These are phyloP conservation scores for Gallinago nigripennis DNA, from an alignment of 2,797 vertebrate genomes.

Conservation along the genomic window DNA sequence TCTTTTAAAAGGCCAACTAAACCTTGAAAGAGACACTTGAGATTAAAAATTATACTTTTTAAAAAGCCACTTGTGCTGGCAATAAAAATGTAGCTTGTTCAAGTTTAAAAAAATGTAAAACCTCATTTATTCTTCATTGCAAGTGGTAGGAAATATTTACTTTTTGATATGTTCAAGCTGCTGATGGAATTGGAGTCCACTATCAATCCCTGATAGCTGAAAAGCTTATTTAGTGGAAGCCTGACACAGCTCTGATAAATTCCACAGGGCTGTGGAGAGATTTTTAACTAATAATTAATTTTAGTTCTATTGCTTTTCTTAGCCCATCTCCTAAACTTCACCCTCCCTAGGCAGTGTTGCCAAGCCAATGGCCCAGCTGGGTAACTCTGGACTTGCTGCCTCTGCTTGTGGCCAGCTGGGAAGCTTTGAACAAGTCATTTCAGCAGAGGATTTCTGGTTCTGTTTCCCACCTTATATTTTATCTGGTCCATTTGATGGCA, in stretches of 20 bases:
- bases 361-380: not conserved
- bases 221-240: not conserved
- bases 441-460: not conserved
- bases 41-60: not conserved
- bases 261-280: not conserved
- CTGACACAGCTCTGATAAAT: not conserved
- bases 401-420: not conserved
- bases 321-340: not conserved
- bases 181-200: not conserved
- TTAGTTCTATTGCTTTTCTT: rapidly evolving
- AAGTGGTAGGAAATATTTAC: not conserved
- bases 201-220: not conserved
- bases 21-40: not conserved
- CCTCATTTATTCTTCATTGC: not conserved
- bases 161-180: not conserved
- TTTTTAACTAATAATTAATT: not conserved
- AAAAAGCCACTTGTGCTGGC: not conserved
- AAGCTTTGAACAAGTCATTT: not conserved
- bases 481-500: not conserved
- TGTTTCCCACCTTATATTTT: not conserved
- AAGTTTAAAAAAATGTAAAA: not conserved
- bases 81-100: not conserved
- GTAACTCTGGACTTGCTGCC: not conserved
- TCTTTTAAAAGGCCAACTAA: not conserved
- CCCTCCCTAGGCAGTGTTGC: not conserved